Evolutionary conservation across 1,140 invertebrate genomes (phyloP).

Genomic region (Neodiprion virginianus): DNA sequence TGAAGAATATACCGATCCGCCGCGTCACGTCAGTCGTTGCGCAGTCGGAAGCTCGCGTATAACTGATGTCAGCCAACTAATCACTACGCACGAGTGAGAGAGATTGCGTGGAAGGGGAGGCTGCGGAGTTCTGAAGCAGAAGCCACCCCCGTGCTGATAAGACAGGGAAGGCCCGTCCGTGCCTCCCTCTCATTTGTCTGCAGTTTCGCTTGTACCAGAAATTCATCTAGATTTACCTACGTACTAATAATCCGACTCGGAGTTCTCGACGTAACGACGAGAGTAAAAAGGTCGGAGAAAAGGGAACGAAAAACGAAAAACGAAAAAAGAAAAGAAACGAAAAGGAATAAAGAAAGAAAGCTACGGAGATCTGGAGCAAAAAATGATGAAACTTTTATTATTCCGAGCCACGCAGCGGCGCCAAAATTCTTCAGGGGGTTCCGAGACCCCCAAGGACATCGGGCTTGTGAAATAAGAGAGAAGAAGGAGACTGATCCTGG

Average conservation of each 20-base stretch:
- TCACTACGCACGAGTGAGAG: constrained; percentile 4
- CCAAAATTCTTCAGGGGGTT: no score
- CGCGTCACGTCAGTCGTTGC: not conserved
- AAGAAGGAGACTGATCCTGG: not conserved
- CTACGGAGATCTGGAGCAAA: no score
- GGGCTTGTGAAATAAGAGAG: not conserved
- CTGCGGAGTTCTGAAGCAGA: not conserved
- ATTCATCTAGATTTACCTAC: not conserved
- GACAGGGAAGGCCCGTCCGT: not conserved
- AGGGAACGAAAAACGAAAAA: no score
- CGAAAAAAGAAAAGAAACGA: no score
- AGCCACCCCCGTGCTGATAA: not conserved
- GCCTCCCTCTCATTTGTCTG: not conserved
- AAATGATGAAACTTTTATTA: no score
- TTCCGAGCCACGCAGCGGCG: no score
- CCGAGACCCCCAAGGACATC: no score
- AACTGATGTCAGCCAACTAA: constrained; percentile 7
- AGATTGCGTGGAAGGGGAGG: not conserved
- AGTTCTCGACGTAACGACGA: not conserved
- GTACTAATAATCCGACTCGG: not conserved
- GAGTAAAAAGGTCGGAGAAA: not conserved
- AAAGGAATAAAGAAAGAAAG: no score
- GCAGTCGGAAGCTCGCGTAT: not conserved
- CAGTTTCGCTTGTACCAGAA: not conserved
- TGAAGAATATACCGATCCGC: no score